Base-by-base conservation (phyloP, 2,113 vertebrate species). In the Xenopus laevis region DNA sequence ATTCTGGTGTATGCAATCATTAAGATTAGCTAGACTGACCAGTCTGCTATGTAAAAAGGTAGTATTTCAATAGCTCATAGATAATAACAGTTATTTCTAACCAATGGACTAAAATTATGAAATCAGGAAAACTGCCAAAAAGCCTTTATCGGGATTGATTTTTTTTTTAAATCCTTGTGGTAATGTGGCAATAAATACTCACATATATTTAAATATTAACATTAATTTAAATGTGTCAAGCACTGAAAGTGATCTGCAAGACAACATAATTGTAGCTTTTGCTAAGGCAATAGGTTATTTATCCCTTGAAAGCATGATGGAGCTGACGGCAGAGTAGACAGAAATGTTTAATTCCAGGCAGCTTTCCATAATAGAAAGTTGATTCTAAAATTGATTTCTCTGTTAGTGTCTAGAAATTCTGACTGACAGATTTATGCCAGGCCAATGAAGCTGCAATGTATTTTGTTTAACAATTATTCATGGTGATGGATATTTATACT, bases 401-500 rank as follows among this genome's bases (percentile, higher is more conserved):
- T 64, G 46, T 70, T 70, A 61, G 79, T 75, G 80, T 23, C 72
- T 70, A 81, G 84, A 89, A 85, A 86, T 58, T 71, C 85, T 88
- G 85, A 89, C 78, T 86, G 89, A 88, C 86, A 87, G 84, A 83
- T 84, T 84, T 85, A 87, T 83, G 86, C 83, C 64, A 83, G 83
- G 81, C 82, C 84, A 85, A 89, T 88, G 81, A 82, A 81, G 83
- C 88, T 83, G 79, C 84, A 81, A 79, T 84, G 82, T 77, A 85
- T 88, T 89, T 87, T 84, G 84, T 88, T 89, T 89, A 88, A 82
- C 89, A 83, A 82, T 81, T 82, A 86, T 89, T 87, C 82, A 82
- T 69, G 80, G 83, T 87, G 89, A 91, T 89, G 79, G 74, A 79
- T 87, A 83, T 88, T 86, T 55, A 0, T 77, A 84, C 82, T 80